Base-by-base conservation (phyloP, 2,797 vertebrate genomes). In the Cyclopterus lumpus region DNA sequence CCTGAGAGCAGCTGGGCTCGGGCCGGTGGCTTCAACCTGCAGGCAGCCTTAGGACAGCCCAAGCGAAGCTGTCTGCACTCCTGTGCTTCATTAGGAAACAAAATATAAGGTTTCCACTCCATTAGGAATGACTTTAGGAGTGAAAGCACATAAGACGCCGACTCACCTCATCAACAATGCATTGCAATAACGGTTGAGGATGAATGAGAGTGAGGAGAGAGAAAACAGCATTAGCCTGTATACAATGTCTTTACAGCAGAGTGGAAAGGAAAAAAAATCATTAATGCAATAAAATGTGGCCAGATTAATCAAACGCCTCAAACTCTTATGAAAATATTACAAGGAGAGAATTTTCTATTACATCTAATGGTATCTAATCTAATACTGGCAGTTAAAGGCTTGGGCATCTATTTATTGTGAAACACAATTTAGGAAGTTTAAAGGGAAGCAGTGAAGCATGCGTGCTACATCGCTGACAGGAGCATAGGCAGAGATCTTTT, bases 91-190 rank as follows among this genome's bases (percentile, higher is more conserved):
- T 98, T 98, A 98, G 96, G 96, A 98, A 98, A 99, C 97, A 99
- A 99, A 98, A 99, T 98, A 99, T 97, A 97, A 98, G 96, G 97
- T 99, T 99, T 99, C 97, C 97, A 99, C 94, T 96, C 97, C 97
- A 99, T 99, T 99, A 99, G 96, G 96, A 95, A 97, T 98, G 97
- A 99, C 97, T 99, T 99, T 99, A 98, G 97, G 97, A 98, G 96
- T 96, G 97, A 98, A 98, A 98, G 97, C 97, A 97, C 97, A 99
- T 98, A 98, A 98, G 97, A 97, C 97, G 95, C 93, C 94, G 97
- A 98, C 98, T 99, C 97, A 99, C 98, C 98, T 99, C 98, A 99
- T 99, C 98, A 98, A 98, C 97, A 97, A 99, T 99, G 97, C 97
- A 98, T 97, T 97, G 97, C 96, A 97, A 96, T 98, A 99, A 97